Base-by-base conservation (phyloP, 2,888 invertebrate genomes). In the Meiosimyza decipiens region DNA sequence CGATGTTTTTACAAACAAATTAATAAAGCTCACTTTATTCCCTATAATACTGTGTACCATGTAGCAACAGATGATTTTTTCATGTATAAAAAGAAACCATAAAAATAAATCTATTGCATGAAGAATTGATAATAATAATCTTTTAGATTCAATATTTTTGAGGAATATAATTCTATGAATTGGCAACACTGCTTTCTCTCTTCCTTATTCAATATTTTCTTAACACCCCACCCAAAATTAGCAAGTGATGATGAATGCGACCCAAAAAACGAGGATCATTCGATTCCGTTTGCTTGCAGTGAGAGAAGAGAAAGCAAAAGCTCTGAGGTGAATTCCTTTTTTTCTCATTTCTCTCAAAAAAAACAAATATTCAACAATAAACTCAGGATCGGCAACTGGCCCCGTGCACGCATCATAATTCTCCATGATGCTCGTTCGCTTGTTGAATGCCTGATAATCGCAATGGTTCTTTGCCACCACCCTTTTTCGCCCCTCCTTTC, bases 381-480 rank as follows among this genome's bases (percentile, higher is more conserved):
- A 64, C 18, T 51, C 13, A 51, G 33, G 40, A 69, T 18, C n/a
- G 18, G 49, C 57, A 40, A 52, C 57, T 28, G 16, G 11, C 57
- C 57, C 51, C 9, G 2, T 40, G 6, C 40, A 12, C 40, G 47
- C 59, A 50, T 28, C 9, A 5, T 40, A 40, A n/a, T 60, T 69
- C 69, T 69, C 69, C 69, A 59, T 59, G 16, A 60, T 22, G 60
- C 60, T 60, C 50, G 63, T 49, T 60, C n/a, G 16, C 54, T 54
- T 49, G 51, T 22, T 51, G 50, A 64, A 51, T 64, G 50, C 50
- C 40, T 33, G 60, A 13, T 28, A 51, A 22, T 18, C 51, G 22
- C n/a, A 47, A 40, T 55, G 47, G 18, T 47, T 15, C 33, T 54
- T 60, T 40, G 22, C 66, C 51, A 6, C 40, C 54, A 40, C 40